Conservation (phyloP, 2,797 vertebrate genomes). For the Calcarius lapponicus region DNA sequence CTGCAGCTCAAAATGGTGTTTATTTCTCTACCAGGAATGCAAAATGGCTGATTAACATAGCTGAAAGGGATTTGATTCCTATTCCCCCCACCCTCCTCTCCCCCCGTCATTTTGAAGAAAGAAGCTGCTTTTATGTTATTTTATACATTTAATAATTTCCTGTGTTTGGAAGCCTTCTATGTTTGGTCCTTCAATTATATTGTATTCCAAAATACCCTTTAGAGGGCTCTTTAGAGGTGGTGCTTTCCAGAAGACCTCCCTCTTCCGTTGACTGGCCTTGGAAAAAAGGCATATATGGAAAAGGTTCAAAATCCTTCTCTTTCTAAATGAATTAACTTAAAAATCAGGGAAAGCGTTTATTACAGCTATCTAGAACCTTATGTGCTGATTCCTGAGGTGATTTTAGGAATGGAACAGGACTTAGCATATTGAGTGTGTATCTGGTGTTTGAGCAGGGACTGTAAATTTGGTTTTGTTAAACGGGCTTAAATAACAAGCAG, state of each 20-base stretch:
- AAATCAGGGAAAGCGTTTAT: background rate
- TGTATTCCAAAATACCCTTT: background rate
- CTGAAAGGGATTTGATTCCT: background rate
- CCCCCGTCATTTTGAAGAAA: background rate
- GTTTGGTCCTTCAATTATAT: background rate
- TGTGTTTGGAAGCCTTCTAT: background rate
- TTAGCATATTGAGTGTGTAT: background rate
- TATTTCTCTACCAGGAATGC: background rate
- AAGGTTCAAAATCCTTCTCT: background rate
- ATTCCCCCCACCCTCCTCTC: background rate
- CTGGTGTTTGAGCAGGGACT: background rate
- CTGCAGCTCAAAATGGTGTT: background rate
- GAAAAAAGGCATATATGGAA: background rate
- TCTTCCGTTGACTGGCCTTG: background rate
- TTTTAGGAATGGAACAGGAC: background rate
- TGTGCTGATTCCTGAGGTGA: background rate
- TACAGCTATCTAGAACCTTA: background rate
- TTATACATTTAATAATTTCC: background rate
- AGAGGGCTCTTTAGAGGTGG: background rate
- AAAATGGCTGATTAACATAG: background rate
- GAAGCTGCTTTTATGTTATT: background rate
- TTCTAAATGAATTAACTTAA: background rate
- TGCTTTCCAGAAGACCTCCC: background rate
- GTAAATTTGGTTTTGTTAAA: background rate
- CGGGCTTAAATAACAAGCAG: background rate